Conservation (phyloP, 2,888 invertebrate genomes). For the Sinelater perroti region DNA sequence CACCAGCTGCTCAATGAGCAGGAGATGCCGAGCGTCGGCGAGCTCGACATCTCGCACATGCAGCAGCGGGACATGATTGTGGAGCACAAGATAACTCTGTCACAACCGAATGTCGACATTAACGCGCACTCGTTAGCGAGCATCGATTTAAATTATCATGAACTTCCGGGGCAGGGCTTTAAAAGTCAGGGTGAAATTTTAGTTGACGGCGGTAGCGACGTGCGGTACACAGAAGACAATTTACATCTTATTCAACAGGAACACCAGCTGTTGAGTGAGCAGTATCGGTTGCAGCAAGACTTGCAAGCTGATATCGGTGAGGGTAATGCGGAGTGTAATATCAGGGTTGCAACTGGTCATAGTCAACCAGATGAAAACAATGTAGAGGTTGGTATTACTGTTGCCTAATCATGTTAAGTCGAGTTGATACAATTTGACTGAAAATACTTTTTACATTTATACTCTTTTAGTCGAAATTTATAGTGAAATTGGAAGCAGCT, state of each 20-base stretch:
- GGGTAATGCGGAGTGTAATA: not conserved
- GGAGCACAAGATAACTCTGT: constrained; percentile 54
- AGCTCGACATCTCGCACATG: constrained; percentile 53
- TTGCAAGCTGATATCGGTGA: constrained; percentile 27
- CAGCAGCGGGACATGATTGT: constrained; percentile 52
- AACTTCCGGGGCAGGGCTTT: constrained; percentile 53
- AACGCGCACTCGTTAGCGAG: constrained; percentile 52
- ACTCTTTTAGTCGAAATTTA: too few species aligned
- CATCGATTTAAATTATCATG: constrained; percentile 54
- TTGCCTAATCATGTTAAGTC: too few species aligned
- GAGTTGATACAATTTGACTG: too few species aligned
- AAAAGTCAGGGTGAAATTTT: constrained; percentile 53
- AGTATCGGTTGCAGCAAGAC: constrained; percentile 49
- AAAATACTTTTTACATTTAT: too few species aligned
- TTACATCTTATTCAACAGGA: constrained; percentile 52
- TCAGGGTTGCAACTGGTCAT: constrained; percentile 4
- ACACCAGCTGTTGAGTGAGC: constrained; percentile 50
- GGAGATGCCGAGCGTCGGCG: constrained; percentile 49
- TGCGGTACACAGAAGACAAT: constrained; percentile 49
- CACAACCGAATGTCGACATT: constrained; percentile 51
- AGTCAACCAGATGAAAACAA: not conserved
- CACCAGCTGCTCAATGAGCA: constrained; percentile 50
- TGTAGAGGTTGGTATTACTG: constrained; percentile 1
- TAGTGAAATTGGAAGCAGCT: too few species aligned
- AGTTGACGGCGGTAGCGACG: constrained; percentile 43